These are phyloP conservation scores for Protophormia terraenovae DNA, from an alignment of 2,888 invertebrate genomes.

Conservation along the genomic window DNA sequence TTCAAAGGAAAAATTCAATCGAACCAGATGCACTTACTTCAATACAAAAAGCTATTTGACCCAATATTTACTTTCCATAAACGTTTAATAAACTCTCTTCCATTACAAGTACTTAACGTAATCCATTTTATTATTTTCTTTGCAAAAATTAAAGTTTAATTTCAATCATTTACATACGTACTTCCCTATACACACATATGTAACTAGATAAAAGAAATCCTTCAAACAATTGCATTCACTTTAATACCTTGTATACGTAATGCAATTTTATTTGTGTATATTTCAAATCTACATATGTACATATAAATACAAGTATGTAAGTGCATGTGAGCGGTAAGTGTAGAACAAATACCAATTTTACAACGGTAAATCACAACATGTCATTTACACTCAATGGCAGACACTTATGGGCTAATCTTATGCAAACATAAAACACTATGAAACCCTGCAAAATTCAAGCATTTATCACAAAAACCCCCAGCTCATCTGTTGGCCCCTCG, in stretches of 20 bases:
- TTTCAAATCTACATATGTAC: neutral
- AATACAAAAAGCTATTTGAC: neutral
- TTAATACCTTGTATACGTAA: conserved; percentile 29
- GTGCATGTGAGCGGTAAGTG: conserved; percentile 34
- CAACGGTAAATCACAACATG: conserved; percentile 68
- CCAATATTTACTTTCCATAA: neutral
- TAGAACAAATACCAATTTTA: conserved; percentile 64
- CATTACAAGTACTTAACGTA: neutral
- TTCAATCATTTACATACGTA: conserved; percentile 28
- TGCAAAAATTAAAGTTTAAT: conserved; percentile 33
- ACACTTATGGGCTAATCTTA: conserved; percentile 69
- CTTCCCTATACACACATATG: neutral
- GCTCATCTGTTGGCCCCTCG: neutral
- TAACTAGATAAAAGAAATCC: conserved; percentile 12
- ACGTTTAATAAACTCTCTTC: neutral
- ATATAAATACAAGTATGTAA: neutral
- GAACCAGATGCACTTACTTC: too few relatives aligned
- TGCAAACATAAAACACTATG: conserved; percentile 63
- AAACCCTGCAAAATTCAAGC: conserved; percentile 51
- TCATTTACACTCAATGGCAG: conserved; percentile 68
- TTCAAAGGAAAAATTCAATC: too few relatives aligned
- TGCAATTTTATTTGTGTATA: neutral
- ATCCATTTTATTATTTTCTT: neutral
- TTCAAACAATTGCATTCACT: conserved; percentile 36
- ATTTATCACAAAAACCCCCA: conserved; percentile 52